A percentile compares a stretch with the other conserved stretches of the same genome.
phyloP scores from a whole-genome alignment of 92 coral and sea anemone genomes.

The Desmophyllum pertusum region DNA sequence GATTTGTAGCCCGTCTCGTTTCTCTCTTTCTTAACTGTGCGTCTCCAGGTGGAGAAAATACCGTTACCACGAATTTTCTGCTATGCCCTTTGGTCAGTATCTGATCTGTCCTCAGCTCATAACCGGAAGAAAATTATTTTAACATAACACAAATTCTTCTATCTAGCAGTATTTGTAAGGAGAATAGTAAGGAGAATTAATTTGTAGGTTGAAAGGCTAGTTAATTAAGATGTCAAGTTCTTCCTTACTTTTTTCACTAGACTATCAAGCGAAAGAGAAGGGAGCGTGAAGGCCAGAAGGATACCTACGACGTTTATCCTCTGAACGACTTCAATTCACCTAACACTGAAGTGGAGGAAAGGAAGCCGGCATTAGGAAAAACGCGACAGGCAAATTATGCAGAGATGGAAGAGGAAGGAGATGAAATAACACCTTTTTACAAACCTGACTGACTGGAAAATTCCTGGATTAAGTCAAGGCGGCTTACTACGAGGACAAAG shows the following conservation, averaged over 20 bases:
- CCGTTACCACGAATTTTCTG: background rate
- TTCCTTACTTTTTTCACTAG: background rate
- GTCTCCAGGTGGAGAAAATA: no score
- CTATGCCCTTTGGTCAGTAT: background rate
- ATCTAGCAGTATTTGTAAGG: background rate
- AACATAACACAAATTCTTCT: background rate
- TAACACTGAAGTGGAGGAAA: slow-evolving; percentile 8
- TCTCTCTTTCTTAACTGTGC: no score
- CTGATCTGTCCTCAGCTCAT: background rate
- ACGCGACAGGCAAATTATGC: background rate
- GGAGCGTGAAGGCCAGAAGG: slow-evolving; percentile 6
- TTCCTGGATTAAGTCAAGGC: background rate
- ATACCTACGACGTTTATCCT: slow-evolving; percentile 19
- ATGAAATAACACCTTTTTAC: slow-evolving; percentile 26
- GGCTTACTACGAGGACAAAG: background rate
- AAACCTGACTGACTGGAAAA: slow-evolving; percentile 1
- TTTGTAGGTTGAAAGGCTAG: background rate
- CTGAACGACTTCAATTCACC: slow-evolving; percentile 15
- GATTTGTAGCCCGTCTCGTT: no score
- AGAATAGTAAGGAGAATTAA: background rate
- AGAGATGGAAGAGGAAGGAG: slow-evolving; percentile 9
- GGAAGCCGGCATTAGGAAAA: slow-evolving; percentile 2
- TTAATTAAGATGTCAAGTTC: no score
- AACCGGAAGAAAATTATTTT: no score
- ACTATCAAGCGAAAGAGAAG: slow-evolving; percentile 10